Base-by-base conservation (phyloP, 2,888 invertebrate genomes). In the Hemistola chrysoprasaria region DNA sequence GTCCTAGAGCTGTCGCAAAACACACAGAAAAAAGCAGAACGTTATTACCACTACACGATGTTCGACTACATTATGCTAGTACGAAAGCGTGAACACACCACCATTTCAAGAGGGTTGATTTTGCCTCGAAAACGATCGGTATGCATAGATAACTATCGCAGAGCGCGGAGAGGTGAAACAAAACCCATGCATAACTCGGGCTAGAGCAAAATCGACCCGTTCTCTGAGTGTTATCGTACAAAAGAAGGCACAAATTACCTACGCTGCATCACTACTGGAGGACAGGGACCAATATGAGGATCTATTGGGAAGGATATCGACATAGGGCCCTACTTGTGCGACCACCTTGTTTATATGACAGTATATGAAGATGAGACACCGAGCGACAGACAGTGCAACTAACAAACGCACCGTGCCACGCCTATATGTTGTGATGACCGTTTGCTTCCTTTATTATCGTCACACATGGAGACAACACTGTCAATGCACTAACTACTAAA, bases 81-180 rank as follows among this genome's bases (percentile, higher is more conserved):
- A 44, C 40, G 45, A 53, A 66, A 72, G 75, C 69, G 65, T 60
- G 56, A 52, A 65, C 62, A 75, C 70, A 73, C 78, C 82, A 79
- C 83, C 77, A 82, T 86, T 88, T 84, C 89, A 89, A 89, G 80
- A 90, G 89, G 90, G 90, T 90, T 89, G 90, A 90, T 82, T 62
- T 66, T 62, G 77, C 77, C 73, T 67, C 73, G 77, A 67, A 71
- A 71, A 72, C 72, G 67, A 39, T 25, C 34, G 65, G 60, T 58
- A 35, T 28, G 38, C 38, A 21, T 25, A 11, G 43, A 29, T 53
- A 56, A 60, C 60, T 62, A 61, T 61, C 65, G 69, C 71, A 57
- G 71, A 70, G 71, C 72, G 65, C 60, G 54, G 53, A 56, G 50
- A 56, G 50, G 43, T 40, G 41, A 43, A 52, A 54, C 50, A 59